These are phyloP conservation scores for Chascanopsetta lugubris DNA, from an alignment of 2,113 vertebrate species.

Conservation along the genomic window DNA sequence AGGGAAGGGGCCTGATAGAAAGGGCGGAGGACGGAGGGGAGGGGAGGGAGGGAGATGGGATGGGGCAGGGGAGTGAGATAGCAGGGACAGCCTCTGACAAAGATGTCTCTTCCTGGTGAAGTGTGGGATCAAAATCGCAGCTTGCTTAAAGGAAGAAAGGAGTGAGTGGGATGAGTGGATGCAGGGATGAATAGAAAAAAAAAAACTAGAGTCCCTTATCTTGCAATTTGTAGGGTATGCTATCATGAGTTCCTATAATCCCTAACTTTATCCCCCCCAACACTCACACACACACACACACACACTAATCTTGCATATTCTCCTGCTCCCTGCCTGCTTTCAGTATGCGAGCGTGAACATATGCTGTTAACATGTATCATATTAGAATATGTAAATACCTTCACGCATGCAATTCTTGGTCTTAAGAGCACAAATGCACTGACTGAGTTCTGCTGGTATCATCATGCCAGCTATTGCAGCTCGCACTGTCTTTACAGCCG, in stretches of 20 bases:
- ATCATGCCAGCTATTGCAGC: neutral
- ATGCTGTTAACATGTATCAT: constrained; percentile 30
- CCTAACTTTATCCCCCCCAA: constrained; percentile 57
- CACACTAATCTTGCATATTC: constrained; percentile 44
- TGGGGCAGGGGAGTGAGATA: constrained; percentile 23
- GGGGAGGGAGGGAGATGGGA: neutral
- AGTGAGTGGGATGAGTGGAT: constrained; percentile 38
- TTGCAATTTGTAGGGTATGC: constrained; percentile 60
- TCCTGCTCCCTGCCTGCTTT: constrained; percentile 6
- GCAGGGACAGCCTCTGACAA: constrained; percentile 48
- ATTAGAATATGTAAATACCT: neutral
- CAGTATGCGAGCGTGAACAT: constrained; percentile 1
- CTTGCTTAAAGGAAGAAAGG: constrained; percentile 57
- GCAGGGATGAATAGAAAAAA: constrained; percentile 41
- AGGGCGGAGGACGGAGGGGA: constrained; percentile 13
- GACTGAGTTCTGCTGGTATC: neutral
- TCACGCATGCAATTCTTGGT: constrained; percentile 19
- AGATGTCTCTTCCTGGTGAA: constrained; percentile 62
- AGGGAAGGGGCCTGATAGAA: constrained; percentile 40
- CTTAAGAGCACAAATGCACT: neutral
- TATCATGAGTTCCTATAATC: constrained; percentile 67
- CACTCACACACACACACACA: constrained; percentile 38
- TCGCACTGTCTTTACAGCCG: neutral
- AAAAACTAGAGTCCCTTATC: constrained; percentile 58
- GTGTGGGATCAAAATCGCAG: constrained; percentile 68